Percentiles rank a stretch among this genome's conserved stretches.
These are phyloP conservation scores for Ibycter americanus DNA, from an alignment of 2,797 vertebrate genomes.

Conservation along the genomic window DNA sequence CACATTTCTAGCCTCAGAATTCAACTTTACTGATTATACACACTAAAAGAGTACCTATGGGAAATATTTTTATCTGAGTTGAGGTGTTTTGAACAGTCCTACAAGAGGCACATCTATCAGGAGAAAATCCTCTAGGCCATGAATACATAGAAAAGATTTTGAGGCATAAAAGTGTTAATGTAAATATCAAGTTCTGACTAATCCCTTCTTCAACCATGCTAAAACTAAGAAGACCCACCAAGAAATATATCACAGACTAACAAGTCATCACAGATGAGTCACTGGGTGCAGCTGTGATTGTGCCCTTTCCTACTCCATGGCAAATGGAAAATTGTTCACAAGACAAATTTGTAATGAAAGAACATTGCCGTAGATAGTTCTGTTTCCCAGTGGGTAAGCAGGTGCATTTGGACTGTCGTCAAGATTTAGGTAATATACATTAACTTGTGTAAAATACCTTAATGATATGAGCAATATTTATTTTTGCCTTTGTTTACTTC, in stretches of 20 bases:
- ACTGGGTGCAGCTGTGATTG: neutral
- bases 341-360: neutral
- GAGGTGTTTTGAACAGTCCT: neutral
- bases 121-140: neutral
- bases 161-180: neutral
- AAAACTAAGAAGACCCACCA: neutral
- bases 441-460: neutral
- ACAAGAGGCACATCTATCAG: accelerated
- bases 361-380: neutral
- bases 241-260: neutral
- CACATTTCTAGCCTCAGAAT: neutral
- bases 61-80: neutral
- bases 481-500: neutral
- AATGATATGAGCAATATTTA: neutral
- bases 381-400: neutral
- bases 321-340: neutral
- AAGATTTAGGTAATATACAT: neutral
- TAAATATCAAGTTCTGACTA: neutral
- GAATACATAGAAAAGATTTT: neutral
- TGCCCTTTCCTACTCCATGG: neutral
- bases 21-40: neutral
- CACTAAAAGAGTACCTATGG: neutral
- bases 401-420: neutral
- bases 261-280: neutral
- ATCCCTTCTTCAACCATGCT: neutral